These are phyloP conservation scores for Apogon hyalosoma DNA, from an alignment of 2,797 vertebrate genomes.

Conservation along the genomic window DNA sequence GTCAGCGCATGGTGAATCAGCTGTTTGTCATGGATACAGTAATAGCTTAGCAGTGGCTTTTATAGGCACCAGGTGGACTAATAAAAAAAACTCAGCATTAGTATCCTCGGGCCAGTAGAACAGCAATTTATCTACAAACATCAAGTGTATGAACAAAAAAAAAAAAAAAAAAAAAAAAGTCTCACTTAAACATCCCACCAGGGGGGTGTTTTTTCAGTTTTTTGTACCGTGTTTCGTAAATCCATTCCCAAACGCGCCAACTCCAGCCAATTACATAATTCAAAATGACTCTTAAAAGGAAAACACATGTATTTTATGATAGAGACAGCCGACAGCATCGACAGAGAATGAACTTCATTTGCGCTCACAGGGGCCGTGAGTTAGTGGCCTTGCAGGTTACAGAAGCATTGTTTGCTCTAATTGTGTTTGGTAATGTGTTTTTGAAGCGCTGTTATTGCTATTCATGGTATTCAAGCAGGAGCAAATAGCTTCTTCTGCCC, in stretches of 20 bases:
- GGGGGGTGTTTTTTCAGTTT: conserved; percentile 59
- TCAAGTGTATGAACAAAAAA: conserved; percentile 39
- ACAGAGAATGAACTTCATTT: conserved; percentile 72
- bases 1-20: conserved; percentile 79
- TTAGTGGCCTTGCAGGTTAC: conserved; percentile 71
- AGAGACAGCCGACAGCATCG: conserved; percentile 41
- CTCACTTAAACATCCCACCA: conserved; percentile 67
- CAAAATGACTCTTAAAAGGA: conserved; percentile 58
- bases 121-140: conserved; percentile 75
- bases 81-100: conserved; percentile 70
- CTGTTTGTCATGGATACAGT: conserved; percentile 69
- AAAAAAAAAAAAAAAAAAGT: conserved; percentile 16
- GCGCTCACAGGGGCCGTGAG: conserved; percentile 68
- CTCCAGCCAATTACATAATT: conserved; percentile 71
- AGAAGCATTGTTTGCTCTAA: conserved; percentile 73
- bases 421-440: conserved; percentile 83
- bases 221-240: conserved; percentile 58
- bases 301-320: conserved; percentile 62
- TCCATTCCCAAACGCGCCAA: conserved; percentile 43
- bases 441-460: conserved; percentile 79
- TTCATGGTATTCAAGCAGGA: conserved; percentile 81
- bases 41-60: conserved; percentile 68
- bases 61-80: conserved; percentile 77
- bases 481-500: conserved; percentile 77
- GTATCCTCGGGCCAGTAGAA: conserved; percentile 75